Evolutionary conservation across 2,797 vertebrate species (phyloP).

Genomic region (Chelonia mydas): DNA sequence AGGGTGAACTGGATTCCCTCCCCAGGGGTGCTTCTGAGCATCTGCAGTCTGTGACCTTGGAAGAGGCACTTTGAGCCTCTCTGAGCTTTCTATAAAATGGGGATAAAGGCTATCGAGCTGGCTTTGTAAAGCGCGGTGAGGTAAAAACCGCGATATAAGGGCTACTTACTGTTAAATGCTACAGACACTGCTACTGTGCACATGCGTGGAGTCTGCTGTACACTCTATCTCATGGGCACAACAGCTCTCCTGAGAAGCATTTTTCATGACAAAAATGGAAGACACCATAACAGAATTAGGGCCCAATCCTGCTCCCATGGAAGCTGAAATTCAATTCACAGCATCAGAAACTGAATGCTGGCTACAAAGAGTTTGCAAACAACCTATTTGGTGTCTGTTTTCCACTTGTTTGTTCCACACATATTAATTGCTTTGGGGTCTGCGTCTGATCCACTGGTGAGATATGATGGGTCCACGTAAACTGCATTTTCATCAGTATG

Average conservation of each 20-base stretch:
- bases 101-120: background rate
- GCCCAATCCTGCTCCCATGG: background rate
- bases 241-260: background rate
- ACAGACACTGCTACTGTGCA: background rate
- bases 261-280: background rate
- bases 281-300: background rate
- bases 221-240: background rate
- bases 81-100: too few species aligned
- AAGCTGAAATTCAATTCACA: background rate
- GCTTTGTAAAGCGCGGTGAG: background rate
- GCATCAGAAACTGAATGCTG: background rate
- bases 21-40: background rate
- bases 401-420: background rate
- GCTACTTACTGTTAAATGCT: background rate
- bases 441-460: slow-evolving; percentile 25
- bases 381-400: background rate
- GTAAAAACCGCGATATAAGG: background rate
- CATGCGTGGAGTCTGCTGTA: background rate
- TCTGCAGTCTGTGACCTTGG: background rate
- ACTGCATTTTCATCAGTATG: slow-evolving; percentile 17
- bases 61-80: background rate
- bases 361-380: background rate
- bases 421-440: background rate
- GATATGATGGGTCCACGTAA: slow-evolving; percentile 19
- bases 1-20: background rate